Conservation (phyloP, 1,140 invertebrate species). For the Scaptomyza montana region DNA sequence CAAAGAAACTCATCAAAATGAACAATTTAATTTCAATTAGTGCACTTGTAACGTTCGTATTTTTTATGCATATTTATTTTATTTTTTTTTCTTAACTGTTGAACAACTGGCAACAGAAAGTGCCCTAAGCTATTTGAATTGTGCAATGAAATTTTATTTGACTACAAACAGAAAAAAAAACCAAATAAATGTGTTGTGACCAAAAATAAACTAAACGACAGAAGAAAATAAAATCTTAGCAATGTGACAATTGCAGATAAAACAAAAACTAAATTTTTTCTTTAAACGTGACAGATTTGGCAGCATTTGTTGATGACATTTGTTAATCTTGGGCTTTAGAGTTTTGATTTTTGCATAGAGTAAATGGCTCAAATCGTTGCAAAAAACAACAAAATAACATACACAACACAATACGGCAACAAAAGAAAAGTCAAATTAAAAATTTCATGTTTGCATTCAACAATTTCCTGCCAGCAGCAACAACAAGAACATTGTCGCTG, state of each 20-base stretch:
- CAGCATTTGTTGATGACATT: constrained; percentile 13
- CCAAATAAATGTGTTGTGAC: background rate
- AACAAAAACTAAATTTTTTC: constrained; percentile 32
- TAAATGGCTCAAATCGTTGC: constrained; percentile 28
- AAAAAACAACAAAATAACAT: constrained; percentile 20
- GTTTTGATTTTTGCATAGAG: constrained; percentile 3
- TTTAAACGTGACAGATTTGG: constrained; percentile 22
- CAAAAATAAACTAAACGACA: background rate
- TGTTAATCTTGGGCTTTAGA: constrained; percentile 7
- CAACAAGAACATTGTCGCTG: constrained; percentile 44
- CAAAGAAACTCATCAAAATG: background rate
- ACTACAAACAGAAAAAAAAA: constrained; percentile 10
- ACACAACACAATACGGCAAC: constrained; percentile 1
- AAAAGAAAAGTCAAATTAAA: constrained; percentile 63
- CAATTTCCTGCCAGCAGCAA: constrained; percentile 64
- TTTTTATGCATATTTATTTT: background rate
- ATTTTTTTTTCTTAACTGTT: constrained; percentile 34
- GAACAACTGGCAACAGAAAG: constrained; percentile 16
- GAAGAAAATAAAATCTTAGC: background rate
- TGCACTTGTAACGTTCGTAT: background rate
- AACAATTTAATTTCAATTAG: constrained; percentile 48
- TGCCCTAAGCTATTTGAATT: constrained; percentile 62
- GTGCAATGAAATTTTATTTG: constrained; percentile 20
- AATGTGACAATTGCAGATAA: constrained; percentile 23
- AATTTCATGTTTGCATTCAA: constrained; percentile 78